Conservation (phyloP, 1,140 invertebrate genomes). For the Apis florea region DNA sequence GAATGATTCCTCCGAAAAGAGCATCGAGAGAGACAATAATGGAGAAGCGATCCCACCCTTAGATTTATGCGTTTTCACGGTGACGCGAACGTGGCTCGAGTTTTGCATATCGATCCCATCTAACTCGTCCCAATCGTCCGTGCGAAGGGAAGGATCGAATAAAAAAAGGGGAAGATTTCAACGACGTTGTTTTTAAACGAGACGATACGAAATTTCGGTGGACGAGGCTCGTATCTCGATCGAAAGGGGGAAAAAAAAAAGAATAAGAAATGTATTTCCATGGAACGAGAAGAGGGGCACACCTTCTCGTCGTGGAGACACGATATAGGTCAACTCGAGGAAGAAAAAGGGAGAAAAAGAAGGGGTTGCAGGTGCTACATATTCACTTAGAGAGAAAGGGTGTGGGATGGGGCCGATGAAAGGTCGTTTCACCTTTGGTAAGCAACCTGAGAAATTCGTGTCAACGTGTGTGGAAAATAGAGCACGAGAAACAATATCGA, state of each 20-base stretch:
- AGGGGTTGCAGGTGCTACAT: slow-evolving; percentile 10
- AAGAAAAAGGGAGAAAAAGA: neutral
- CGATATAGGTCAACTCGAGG: slow-evolving; percentile 23
- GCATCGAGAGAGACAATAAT: neutral
- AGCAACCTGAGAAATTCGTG: slow-evolving; percentile 10
- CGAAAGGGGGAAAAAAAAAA: neutral
- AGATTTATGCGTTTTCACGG: slow-evolving; percentile 4
- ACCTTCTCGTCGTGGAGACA: neutral
- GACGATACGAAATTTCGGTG: neutral
- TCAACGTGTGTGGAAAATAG: slow-evolving; percentile 30
- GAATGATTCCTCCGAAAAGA: neutral
- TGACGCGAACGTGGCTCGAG: neutral
- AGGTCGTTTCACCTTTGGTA: slow-evolving; percentile 1
- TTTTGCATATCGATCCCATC: slow-evolving; percentile 22
- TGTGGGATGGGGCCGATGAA: slow-evolving; percentile 1
- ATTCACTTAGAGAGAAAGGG: slow-evolving; percentile 18
- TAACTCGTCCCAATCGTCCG: neutral
- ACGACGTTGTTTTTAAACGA: neutral
- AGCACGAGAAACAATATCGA: slow-evolving; percentile 18
- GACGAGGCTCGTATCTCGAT: neutral
- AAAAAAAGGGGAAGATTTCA: neutral
- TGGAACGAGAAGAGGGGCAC: neutral
- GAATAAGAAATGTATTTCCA: neutral
- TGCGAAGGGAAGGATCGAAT: neutral
- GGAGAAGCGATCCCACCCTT: slow-evolving; percentile 5